Base-by-base conservation (phyloP, 1,140 invertebrate species). In the Achroia grisella region DNA sequence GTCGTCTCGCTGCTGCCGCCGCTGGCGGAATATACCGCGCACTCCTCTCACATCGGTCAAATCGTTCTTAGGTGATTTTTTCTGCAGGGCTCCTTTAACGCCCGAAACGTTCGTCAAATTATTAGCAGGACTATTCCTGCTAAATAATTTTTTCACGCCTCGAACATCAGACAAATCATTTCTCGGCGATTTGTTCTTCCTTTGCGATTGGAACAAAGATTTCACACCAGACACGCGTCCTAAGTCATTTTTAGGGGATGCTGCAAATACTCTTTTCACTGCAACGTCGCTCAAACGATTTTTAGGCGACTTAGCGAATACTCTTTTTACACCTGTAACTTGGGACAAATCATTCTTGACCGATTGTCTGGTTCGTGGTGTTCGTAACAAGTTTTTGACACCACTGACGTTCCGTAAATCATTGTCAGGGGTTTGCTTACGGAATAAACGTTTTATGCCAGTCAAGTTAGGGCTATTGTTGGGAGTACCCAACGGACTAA, bases 241-340 rank as follows among this genome's bases (percentile, higher is more conserved):
- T 17, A 88, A 54, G 56, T 88, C 85, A 56, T 89, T 83, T 28
- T 62, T 69, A 0, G 87, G 86, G 0, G 71, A 73, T 8, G 63
- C 62, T 3, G 52, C 58, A 44, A 75, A 76, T 37, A 80, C 23
- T 47, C 62, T 51, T 45, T 75, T 72, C 0, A 72, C 73, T 17
- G 62, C 53, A 4, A 87, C 73, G 27, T 85, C 66, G 12, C 69
- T 82, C 11, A 87, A 56, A 39, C 86, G 69, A 48, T 85, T 84
- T 37, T 39, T 71, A 4, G 79, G 77, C 0, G 71, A 68, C 41
- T 57, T 69, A 8, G 52, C 68, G 27, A 87, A 80, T 23, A 86
- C 39, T 11, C 56, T 46, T 51, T 84, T 86, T 0, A 87, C 63
- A 11, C 83, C 85, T 6, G 52, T 51, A 0, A 87, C 63, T 23